These are phyloP conservation scores for Teinopalpus imperialis DNA, from an alignment of 2,888 invertebrate genomes.

Conservation along the genomic window DNA sequence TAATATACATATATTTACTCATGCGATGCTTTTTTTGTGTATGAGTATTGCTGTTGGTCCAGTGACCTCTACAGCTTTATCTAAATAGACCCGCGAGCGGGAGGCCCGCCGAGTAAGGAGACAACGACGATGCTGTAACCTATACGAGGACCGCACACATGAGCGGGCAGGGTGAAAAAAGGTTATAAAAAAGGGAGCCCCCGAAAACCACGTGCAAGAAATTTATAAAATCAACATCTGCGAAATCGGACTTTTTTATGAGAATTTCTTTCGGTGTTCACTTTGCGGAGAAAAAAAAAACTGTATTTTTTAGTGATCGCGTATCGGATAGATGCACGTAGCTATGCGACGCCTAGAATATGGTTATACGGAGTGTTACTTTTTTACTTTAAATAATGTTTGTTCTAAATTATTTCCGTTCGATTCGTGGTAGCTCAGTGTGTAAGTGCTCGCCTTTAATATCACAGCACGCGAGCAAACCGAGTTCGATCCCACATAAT, in stretches of 20 bases:
- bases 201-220: constrained; percentile 72
- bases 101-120: too few relatives aligned
- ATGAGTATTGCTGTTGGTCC: too few relatives aligned
- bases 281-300: constrained; percentile 52
- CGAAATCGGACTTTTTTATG: constrained; percentile 71
- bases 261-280: constrained; percentile 59
- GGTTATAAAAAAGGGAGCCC: constrained; percentile 30
- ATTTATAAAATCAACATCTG: constrained; percentile 80
- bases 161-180: constrained; percentile 40
- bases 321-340: constrained; percentile 65
- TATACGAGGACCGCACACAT: constrained; percentile 57
- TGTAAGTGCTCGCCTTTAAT: too few relatives aligned
- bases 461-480: too few relatives aligned
- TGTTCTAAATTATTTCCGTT: too few relatives aligned
- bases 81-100: too few relatives aligned
- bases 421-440: too few relatives aligned
- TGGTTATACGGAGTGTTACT: constrained; percentile 29
- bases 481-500: too few relatives aligned
- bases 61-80: too few relatives aligned
- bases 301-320: constrained; percentile 65
- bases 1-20: too few relatives aligned
- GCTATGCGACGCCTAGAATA: constrained; percentile 34
- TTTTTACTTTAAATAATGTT: background rate
- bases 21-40: too few relatives aligned
- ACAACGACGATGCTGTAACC: constrained; percentile 51